Percentiles rank a stretch among this genome's conserved stretches.
phyloP scores from a whole-genome alignment of 2,113 vertebrate species.

The Ciconia boyciana region DNA sequence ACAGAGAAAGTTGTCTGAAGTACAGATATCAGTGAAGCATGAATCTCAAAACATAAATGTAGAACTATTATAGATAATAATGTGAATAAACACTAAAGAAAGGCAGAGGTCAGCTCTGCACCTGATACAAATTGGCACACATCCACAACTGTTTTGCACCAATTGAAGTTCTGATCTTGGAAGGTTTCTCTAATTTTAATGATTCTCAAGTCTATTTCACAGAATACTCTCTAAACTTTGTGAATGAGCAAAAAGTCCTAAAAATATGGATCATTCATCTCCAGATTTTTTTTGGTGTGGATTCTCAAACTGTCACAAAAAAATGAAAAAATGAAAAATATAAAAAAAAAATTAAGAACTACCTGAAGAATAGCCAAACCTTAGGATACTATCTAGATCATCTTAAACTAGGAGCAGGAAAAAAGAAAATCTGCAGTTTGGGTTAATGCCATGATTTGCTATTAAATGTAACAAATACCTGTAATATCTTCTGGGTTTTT shows the following conservation, averaged over 20 bases:
- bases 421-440: not conserved
- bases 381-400: not conserved
- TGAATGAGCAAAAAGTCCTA: not conserved
- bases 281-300: not conserved
- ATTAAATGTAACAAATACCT: not conserved
- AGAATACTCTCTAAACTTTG: not conserved
- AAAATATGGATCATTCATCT: not conserved
- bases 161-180: not conserved
- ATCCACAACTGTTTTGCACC: not conserved
- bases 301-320: not conserved
- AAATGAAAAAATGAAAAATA: no score
- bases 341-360: fast-evolving
- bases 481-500: not conserved
- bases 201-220: not conserved
- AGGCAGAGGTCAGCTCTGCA: not conserved
- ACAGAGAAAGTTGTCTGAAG: not conserved
- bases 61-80: not conserved
- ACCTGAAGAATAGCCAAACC: not conserved
- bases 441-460: not conserved
- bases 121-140: not conserved
- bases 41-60: not conserved
- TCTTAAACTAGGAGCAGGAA: not conserved
- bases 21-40: not conserved
- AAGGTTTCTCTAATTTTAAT: not conserved
- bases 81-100: not conserved